Evolutionary conservation across 2,888 invertebrate genomes (phyloP).

Genomic region (Carabus problematicus): DNA sequence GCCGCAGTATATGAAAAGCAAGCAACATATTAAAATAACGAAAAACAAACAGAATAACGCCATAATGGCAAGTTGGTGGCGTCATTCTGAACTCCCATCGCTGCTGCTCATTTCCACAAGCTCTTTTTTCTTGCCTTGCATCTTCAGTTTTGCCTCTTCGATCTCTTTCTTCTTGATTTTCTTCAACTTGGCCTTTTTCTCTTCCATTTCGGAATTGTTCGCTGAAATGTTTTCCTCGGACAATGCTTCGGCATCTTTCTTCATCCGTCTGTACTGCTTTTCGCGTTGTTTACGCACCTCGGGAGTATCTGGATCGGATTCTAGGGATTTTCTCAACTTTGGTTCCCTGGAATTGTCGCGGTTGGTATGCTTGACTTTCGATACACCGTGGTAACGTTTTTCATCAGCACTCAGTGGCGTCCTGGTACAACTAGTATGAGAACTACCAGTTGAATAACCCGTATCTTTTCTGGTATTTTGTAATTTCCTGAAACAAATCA

Average conservation of each 20-base stretch:
- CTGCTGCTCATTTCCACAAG: slow-evolving; percentile 48
- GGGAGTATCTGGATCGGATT: slow-evolving; percentile 22
- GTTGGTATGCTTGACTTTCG: slow-evolving; percentile 49
- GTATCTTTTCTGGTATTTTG: slow-evolving; percentile 66
- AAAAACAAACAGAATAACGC: slow-evolving; percentile 65
- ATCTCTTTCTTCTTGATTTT: slow-evolving; percentile 36
- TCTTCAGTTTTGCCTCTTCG: slow-evolving; percentile 49
- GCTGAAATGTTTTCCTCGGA: slow-evolving; percentile 47
- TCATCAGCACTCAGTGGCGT: slow-evolving; percentile 46
- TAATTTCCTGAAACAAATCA: slow-evolving; percentile 53
- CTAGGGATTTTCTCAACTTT: slow-evolving; percentile 26
- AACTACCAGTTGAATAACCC: slow-evolving; percentile 74
- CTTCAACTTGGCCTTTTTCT: slow-evolving; percentile 36
- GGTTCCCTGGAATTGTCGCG: slow-evolving; percentile 45
- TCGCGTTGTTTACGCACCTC: slow-evolving; percentile 46
- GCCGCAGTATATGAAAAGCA: slow-evolving; percentile 66
- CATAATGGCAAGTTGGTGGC: slow-evolving; percentile 65
- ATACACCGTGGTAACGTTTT: slow-evolving; percentile 48
- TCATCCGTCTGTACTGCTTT: slow-evolving; percentile 54
- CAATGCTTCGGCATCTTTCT: slow-evolving; percentile 49
- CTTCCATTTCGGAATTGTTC: slow-evolving; percentile 40
- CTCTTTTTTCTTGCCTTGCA: slow-evolving; percentile 49
- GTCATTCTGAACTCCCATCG: slow-evolving; percentile 60
- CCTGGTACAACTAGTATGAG: slow-evolving; percentile 61
- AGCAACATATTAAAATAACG: slow-evolving; percentile 63